phyloP scores from a whole-genome alignment of 53 echinoderm and acorn worm genomes.

The Antedon mediterranea region DNA sequence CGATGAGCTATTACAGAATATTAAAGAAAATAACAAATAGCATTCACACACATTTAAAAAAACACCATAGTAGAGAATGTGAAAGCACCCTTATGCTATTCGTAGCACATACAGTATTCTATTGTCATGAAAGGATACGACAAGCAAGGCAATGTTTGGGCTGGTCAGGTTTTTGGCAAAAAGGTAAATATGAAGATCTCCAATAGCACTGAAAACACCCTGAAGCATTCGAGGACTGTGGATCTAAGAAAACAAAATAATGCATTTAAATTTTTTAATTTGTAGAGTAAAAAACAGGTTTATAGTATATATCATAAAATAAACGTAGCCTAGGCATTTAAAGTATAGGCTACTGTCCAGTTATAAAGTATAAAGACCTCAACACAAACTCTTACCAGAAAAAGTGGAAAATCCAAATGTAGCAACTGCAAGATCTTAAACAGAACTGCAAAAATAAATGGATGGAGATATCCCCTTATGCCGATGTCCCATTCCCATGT shows the following conservation, averaged over 20 bases:
- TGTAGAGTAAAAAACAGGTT: neutral
- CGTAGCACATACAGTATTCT: no score
- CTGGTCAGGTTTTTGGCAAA: slow-evolving; percentile 41
- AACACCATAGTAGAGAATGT: no score
- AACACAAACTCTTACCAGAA: slow-evolving; percentile 82
- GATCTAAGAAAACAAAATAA: no score
- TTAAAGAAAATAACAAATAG: no score
- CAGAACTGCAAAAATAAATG: slow-evolving; percentile 53
- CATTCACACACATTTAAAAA: no score
- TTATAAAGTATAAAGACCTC: no score
- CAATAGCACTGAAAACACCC: slow-evolving; percentile 57
- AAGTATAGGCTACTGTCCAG: no score
- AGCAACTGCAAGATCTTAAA: slow-evolving; percentile 42
- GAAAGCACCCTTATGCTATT: no score
- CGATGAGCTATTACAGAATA: slow-evolving; percentile 32
- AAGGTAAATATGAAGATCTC: slow-evolving; percentile 62
- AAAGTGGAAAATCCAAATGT: slow-evolving; percentile 38
- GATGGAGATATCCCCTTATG: slow-evolving; percentile 66
- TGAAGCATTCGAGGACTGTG: slow-evolving; percentile 54
- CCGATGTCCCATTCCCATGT: slow-evolving; percentile 91
- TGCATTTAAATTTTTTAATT: no score
- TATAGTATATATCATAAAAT: no score
- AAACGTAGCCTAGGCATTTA: no score
- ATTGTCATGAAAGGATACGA: slow-evolving; percentile 55
- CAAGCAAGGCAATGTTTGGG: slow-evolving; percentile 36